Conservation (phyloP, 2,113 vertebrate genomes). For the Thamnaconus septentrionalis region DNA sequence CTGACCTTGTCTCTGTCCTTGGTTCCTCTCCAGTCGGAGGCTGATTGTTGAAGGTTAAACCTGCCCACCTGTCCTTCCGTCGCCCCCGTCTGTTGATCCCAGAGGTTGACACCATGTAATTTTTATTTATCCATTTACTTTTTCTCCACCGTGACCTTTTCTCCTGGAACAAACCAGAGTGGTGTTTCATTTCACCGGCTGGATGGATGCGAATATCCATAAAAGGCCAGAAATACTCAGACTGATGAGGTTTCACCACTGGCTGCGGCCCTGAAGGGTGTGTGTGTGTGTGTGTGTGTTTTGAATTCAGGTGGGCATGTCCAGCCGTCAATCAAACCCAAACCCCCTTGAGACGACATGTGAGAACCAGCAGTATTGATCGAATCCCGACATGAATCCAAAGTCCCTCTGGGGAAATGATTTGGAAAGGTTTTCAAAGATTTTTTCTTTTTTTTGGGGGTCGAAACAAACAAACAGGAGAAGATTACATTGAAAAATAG, state of each 20-base stretch:
- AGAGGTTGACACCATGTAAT: slow-evolving; percentile 35
- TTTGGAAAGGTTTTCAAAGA: too few species aligned
- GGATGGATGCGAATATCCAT: slow-evolving; percentile 7
- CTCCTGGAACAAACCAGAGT: slow-evolving; percentile 27
- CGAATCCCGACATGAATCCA: too few species aligned
- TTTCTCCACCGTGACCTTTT: slow-evolving; percentile 59
- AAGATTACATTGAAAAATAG: too few species aligned
- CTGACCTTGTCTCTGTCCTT: background rate
- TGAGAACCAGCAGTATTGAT: too few species aligned
- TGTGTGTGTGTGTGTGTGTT: too few species aligned
- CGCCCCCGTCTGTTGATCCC: background rate
- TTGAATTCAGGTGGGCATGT: too few species aligned
- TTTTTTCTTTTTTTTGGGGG: too few species aligned
- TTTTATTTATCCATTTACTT: background rate
- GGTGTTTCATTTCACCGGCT: slow-evolving; percentile 37
- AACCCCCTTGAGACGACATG: too few species aligned
- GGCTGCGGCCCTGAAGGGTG: background rate
- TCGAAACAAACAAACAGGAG: too few species aligned
- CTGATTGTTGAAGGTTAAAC: background rate
- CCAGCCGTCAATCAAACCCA: too few species aligned
- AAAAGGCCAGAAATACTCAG: background rate
- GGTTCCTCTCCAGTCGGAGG: background rate
- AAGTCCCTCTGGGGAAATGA: too few species aligned
- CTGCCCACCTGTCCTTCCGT: too few species aligned
- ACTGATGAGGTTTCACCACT: slow-evolving; percentile 14